Evolutionary conservation across 92 coral and sea anemone species (phyloP).

Genomic region (Palythoa caribaeorum): DNA sequence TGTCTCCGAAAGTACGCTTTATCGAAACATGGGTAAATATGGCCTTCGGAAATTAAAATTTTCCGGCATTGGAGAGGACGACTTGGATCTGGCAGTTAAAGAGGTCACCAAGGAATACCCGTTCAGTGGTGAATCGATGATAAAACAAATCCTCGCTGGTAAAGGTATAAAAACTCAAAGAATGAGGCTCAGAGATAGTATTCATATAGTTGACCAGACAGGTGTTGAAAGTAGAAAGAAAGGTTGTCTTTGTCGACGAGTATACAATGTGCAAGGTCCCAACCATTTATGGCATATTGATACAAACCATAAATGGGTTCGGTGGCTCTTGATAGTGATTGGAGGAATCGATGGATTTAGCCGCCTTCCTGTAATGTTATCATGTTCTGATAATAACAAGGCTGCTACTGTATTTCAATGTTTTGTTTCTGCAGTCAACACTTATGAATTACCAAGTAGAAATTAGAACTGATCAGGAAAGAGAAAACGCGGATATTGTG

Average conservation of each 20-base stretch:
- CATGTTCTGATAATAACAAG: slow-evolving; percentile 35
- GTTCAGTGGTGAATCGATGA: slow-evolving; percentile 49
- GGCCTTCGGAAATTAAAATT: neutral
- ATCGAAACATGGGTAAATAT: neutral
- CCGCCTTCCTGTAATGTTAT: slow-evolving; percentile 39
- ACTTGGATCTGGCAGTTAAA: slow-evolving; percentile 47
- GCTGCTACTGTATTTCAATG: slow-evolving; percentile 42
- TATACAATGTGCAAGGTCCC: slow-evolving; percentile 50
- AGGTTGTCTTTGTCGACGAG: slow-evolving; percentile 44
- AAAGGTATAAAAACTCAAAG: slow-evolving; percentile 64
- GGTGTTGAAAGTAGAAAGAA: slow-evolving; percentile 20
- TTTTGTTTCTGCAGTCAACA: slow-evolving; percentile 4
- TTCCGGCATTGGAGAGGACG: neutral
- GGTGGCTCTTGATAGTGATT: slow-evolving; percentile 41
- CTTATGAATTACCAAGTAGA: slow-evolving; percentile 77
- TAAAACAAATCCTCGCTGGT: slow-evolving; percentile 41
- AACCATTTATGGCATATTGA: slow-evolving; percentile 49
- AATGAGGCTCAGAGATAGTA: slow-evolving; percentile 64
- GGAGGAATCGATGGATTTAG: slow-evolving; percentile 50
- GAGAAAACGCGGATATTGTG: slow-evolving; percentile 74
- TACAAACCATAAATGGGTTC: slow-evolving; percentile 46
- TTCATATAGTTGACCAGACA: slow-evolving; percentile 55
- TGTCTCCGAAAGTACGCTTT: neutral
- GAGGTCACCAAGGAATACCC: slow-evolving; percentile 47
- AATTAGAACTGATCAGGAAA: slow-evolving; percentile 76